Evolutionary conservation across 2,797 vertebrate genomes (phyloP).

Genomic region (Orientallactaga sibirica): DNA sequence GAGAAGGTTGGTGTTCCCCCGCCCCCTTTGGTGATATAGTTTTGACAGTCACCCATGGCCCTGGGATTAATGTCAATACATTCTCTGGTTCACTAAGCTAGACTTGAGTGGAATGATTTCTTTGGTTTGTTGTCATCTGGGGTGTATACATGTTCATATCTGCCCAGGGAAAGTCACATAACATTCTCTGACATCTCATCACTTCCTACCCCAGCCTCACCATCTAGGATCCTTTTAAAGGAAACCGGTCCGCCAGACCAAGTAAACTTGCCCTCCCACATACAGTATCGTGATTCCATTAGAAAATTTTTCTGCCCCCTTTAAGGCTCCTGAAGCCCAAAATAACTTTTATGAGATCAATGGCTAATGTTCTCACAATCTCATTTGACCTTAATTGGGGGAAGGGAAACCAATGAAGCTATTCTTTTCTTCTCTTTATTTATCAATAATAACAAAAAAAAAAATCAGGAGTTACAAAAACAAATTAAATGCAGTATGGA

Average conservation of each 20-base stretch:
- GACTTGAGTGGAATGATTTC: no score
- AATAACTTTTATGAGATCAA: conserved; percentile 6
- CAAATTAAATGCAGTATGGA: conserved; percentile 89
- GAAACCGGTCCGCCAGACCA: neutral
- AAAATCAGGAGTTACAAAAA: conserved; percentile 86
- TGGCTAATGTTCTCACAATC: conserved; percentile 6
- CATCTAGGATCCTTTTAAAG: neutral
- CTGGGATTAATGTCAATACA: no score
- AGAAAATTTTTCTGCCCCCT: conserved; percentile 30
- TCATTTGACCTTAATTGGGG: conserved; percentile 11
- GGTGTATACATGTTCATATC: no score
- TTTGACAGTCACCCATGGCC: no score
- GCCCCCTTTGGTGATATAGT: no score
- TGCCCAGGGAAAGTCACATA: no score
- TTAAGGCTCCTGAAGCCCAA: conserved; percentile 45
- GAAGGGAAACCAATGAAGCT: conserved; percentile 22
- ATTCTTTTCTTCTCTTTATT: conserved; percentile 87
- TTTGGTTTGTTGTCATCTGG: no score
- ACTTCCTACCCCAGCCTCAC: neutral
- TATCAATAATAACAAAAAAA: conserved; percentile 87
- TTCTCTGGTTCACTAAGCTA: no score
- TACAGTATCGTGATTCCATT: neutral
- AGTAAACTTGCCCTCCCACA: neutral
- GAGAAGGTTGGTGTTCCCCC: no score
- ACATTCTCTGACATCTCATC: conserved; percentile 1